phyloP scores from a whole-genome alignment of 2,888 invertebrate species.

The Drosophila bunnanda region DNA sequence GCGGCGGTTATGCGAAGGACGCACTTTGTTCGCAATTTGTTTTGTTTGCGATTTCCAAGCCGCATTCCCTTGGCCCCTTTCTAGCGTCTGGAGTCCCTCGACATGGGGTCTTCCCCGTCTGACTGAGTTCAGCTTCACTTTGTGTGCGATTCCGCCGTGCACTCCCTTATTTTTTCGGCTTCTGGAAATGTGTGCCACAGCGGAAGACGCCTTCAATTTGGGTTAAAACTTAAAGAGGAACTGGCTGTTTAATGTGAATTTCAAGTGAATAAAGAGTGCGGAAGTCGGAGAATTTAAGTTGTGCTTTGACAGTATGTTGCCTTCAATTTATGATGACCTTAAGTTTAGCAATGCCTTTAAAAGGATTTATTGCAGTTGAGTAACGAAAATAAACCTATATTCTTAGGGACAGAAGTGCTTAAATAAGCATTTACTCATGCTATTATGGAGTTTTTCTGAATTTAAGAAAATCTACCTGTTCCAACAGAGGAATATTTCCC shows the following conservation, averaged over 20 bases:
- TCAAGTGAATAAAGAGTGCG: background rate
- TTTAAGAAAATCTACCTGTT: background rate
- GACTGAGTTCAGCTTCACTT: conserved; percentile 1
- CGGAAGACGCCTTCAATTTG: conserved; percentile 60
- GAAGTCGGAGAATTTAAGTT: background rate
- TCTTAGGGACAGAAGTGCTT: background rate
- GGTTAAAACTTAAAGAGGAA: conserved; percentile 73
- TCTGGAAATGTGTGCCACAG: conserved; percentile 69
- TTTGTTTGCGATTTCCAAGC: conserved; percentile 73
- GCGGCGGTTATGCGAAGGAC: conserved; percentile 60
- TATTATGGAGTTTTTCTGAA: background rate
- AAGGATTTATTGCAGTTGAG: background rate
- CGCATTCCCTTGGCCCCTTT: conserved; percentile 40
- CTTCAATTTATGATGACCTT: no score
- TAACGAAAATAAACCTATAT: background rate
- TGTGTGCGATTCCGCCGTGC: conserved; percentile 18
- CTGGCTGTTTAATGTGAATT: conserved; percentile 3
- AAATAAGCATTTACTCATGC: background rate
- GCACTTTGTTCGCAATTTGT: conserved; percentile 81
- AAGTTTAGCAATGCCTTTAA: background rate
- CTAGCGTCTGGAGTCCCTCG: conserved; percentile 31
- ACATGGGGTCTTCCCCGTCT: conserved; percentile 14
- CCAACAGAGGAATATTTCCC: background rate
- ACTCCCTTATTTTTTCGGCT: conserved; percentile 37
- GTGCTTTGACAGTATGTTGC: no score